These are phyloP conservation scores for Drosophila tani DNA, from an alignment of 1,140 invertebrate species.

Conservation along the genomic window DNA sequence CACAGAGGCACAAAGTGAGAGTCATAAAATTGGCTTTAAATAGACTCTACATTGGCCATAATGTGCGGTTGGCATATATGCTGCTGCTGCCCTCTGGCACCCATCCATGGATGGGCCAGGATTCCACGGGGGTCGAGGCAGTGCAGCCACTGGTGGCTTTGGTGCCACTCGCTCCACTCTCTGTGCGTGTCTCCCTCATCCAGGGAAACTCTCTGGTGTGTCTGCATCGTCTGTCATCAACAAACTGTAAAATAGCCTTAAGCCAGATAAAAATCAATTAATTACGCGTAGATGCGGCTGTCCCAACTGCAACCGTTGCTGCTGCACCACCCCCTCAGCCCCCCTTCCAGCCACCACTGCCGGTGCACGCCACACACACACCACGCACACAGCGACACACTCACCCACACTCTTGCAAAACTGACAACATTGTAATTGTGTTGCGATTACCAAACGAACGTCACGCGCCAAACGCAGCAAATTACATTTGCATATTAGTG, in stretches of 20 bases:
- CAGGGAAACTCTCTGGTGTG: conserved; percentile 27
- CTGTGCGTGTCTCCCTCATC: conserved; percentile 1
- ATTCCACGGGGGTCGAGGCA: neutral
- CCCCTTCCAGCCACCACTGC: conserved; percentile 4
- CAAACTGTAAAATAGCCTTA: conserved; percentile 84
- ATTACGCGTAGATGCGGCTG: conserved; percentile 79
- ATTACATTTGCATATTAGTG: conserved; percentile 83
- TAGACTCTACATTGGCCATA: conserved; percentile 49
- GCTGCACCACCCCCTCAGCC: neutral
- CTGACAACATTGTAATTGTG: conserved; percentile 81
- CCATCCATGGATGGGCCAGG: neutral
- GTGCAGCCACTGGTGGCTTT: conserved; percentile 3
- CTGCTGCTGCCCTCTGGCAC: conserved; percentile 22
- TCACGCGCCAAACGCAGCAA: conserved; percentile 82
- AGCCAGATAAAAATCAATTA: conserved; percentile 84
- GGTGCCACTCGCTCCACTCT: conserved; percentile 9
- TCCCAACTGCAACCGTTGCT: conserved; percentile 34
- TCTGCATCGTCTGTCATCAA: conserved; percentile 83
- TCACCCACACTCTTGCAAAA: conserved; percentile 22
- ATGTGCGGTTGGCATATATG: conserved; percentile 21
- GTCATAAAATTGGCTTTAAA: conserved; percentile 73
- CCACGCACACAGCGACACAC: conserved; percentile 8
- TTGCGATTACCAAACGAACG: conserved; percentile 81
- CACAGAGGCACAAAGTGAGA: conserved; percentile 30
- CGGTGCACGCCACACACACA: conserved; percentile 36